phyloP scores from a whole-genome alignment of 2,113 vertebrate genomes.

The Dasyprocta punctata region DNA sequence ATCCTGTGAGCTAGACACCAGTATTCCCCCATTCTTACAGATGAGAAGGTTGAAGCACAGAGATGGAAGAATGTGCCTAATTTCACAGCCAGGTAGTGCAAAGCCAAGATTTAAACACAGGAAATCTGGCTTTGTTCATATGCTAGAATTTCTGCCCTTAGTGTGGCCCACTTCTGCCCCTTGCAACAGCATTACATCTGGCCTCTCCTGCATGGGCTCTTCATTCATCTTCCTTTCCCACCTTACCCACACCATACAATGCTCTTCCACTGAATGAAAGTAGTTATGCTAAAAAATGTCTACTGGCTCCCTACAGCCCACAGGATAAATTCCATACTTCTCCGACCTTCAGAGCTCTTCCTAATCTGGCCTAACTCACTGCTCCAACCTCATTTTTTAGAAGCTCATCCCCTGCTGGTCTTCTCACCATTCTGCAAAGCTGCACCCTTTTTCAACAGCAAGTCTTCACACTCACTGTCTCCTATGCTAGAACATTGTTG shows the following conservation, averaged over 20 bases:
- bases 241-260: not conserved
- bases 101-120: not conserved
- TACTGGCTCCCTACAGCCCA: not conserved
- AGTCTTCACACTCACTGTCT: not conserved
- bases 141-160: not conserved
- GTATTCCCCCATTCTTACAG: not conserved
- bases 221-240: not conserved
- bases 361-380: not conserved
- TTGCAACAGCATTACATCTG: not conserved
- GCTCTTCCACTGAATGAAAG: not conserved
- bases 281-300: not conserved
- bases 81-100: not conserved
- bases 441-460: not conserved
- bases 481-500: not conserved
- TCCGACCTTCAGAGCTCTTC: not conserved
- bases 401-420: not conserved
- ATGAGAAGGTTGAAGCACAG: not conserved
- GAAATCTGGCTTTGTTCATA: not conserved
- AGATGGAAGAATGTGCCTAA: not conserved
- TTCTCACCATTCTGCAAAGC: not conserved
- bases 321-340: not conserved
- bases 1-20: not conserved
- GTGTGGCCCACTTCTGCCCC: not conserved
- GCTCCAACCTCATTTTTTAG: not conserved
- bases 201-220: not conserved